A percentile compares a stretch with the other conserved stretches of the same genome.
Evolutionary conservation across 2,113 vertebrate genomes (phyloP).

Genomic region (Atlantisia rogersi): DNA sequence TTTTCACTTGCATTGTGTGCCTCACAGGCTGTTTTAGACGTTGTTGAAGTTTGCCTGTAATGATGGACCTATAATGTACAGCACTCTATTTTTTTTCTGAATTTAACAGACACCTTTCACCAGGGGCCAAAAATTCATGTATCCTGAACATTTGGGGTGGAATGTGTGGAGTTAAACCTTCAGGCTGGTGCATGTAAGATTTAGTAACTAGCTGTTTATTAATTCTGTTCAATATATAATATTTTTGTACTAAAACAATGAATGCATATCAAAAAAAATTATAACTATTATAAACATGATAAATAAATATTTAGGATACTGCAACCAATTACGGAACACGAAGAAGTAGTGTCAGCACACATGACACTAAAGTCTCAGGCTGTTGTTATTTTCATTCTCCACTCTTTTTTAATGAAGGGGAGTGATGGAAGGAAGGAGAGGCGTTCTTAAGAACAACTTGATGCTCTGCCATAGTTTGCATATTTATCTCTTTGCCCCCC

Average conservation of each 20-base stretch:
- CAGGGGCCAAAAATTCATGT: not conserved
- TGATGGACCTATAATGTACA: not conserved
- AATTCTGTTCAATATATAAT: not conserved
- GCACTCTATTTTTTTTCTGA: not conserved
- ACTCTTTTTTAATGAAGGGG: not conserved
- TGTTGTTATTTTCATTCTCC: not conserved
- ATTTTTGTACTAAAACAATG: not conserved
- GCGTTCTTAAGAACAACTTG: not conserved
- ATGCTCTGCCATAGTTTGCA: accelerated
- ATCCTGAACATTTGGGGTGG: not conserved
- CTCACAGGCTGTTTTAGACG: not conserved
- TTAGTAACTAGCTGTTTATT: not conserved
- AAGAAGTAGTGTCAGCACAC: not conserved
- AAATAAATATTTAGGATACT: slow-evolving; percentile 12
- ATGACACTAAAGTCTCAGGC: not conserved
- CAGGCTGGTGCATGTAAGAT: not conserved
- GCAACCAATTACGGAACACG: not conserved
- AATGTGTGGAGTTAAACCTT: not conserved
- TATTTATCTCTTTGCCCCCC: not conserved
- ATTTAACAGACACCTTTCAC: not conserved
- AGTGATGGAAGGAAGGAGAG: not conserved
- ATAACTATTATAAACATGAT: not conserved
- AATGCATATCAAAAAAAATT: not conserved
- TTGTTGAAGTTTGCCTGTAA: not conserved
- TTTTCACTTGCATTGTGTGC: too few relatives aligned